phyloP scores from a whole-genome alignment of 2,888 invertebrate genomes.

The Zootermopsis nevadensis region DNA sequence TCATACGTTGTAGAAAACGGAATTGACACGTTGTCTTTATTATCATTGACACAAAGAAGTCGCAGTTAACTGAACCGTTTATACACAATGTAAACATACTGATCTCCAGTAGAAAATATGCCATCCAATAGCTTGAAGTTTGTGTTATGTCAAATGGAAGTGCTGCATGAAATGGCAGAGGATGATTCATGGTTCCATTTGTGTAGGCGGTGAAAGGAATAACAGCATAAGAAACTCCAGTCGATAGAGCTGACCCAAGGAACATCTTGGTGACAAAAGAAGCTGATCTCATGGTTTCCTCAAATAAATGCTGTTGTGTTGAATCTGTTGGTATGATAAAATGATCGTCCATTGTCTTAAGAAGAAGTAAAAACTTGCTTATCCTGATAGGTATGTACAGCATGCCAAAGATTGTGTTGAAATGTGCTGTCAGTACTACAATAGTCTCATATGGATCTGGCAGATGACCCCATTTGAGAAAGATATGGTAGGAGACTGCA shows the following conservation, averaged over 20 bases:
- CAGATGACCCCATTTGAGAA: background rate
- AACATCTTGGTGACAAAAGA: background rate
- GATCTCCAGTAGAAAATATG: background rate
- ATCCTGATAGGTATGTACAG: background rate
- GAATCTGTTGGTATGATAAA: background rate
- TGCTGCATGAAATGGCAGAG: constrained; percentile 7
- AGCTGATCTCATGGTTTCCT: background rate
- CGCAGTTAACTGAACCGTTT: constrained; percentile 3
- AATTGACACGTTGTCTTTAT: constrained; percentile 17
- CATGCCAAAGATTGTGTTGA: background rate
- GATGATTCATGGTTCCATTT: background rate
- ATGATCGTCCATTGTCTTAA: background rate
- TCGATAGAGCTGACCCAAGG: background rate
- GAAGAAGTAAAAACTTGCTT: background rate
- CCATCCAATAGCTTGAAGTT: background rate
- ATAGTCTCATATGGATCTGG: constrained; percentile 12
- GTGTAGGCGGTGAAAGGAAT: background rate
- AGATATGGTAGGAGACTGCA: background rate
- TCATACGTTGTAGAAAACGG: constrained; percentile 9
- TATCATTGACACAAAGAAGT: constrained; percentile 2
- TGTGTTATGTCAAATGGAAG: constrained; percentile 12
- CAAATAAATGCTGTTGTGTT: background rate
- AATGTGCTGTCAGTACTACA: background rate
- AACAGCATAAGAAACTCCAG: background rate
- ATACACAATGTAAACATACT: background rate